Percentiles rank a stretch among this genome's conserved stretches.
These are phyloP conservation scores for Altica lythri DNA, from an alignment of 2,888 invertebrate genomes.

Conservation along the genomic window DNA sequence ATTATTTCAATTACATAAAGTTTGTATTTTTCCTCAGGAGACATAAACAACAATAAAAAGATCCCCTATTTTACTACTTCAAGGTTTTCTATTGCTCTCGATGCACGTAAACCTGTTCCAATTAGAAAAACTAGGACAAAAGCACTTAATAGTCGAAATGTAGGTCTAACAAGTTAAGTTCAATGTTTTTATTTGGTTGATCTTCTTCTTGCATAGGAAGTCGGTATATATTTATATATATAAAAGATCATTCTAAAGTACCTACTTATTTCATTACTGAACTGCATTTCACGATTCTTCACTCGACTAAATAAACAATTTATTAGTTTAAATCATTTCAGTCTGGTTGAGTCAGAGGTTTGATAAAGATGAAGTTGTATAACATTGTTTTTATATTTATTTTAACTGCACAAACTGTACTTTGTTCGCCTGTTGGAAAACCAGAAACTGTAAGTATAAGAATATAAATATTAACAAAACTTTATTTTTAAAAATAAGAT, in stretches of 20 bases:
- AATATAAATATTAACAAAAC: not conserved
- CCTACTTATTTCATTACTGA: slow-evolving; percentile 27
- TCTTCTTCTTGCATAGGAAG: slow-evolving; percentile 33
- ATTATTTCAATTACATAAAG: not conserved
- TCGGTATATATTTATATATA: slow-evolving; percentile 30
- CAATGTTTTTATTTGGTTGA: slow-evolving; percentile 38
- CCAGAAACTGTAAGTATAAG: slow-evolving; percentile 22
- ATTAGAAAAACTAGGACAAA: slow-evolving; percentile 32
- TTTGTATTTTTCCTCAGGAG: not conserved
- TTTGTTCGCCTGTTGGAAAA: slow-evolving; percentile 19
- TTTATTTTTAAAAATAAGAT: not conserved
- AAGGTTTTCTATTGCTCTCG: not conserved
- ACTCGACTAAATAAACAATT: slow-evolving; percentile 11
- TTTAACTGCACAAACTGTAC: not conserved
- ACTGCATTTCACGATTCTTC: slow-evolving; percentile 21
- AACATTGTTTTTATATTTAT: slow-evolving; percentile 5
- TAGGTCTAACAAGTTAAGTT: slow-evolving; percentile 35
- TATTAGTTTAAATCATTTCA: not conserved
- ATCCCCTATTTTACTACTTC: not conserved
- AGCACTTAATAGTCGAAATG: slow-evolving; percentile 32
- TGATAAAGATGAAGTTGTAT: slow-evolving; percentile 25
- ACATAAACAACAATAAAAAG: not conserved
- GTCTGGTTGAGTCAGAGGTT: not conserved
- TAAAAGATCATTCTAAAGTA: no score
- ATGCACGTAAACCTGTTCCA: slow-evolving; percentile 1